Base-by-base conservation (phyloP, 2,113 vertebrate species). In the Perca schrenkii region DNA sequence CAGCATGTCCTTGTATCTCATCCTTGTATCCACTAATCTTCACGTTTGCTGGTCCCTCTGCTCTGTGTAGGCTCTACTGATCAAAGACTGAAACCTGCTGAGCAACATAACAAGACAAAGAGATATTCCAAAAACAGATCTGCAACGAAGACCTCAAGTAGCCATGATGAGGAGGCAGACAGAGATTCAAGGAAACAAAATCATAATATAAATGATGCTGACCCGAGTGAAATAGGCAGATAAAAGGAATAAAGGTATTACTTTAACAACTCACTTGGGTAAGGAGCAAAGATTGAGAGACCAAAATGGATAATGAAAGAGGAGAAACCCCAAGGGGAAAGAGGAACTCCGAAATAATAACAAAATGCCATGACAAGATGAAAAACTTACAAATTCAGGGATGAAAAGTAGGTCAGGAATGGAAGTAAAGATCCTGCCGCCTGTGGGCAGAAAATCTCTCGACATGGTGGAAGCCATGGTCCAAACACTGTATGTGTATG, bases 351-450 rank as follows among this genome's bases (percentile, higher is more conserved):
- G 0, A 34, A 34, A 19, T 25, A 40, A 50, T 6, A 68, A 22
- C 0, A 19, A 34, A 17, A 21, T 3, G 6, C 57, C 4, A 74
- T 10, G 8, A 40, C 40, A 10, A 40, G 8, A 36, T 34, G 7
- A 53, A 67, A 64, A 46, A 96, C 95, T 96, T 82, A 95, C 94
- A 90, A 94, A 94, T 73, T 96, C 95, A 0, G 94, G 94, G 60
- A 96, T 80, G 91, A 95, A 96, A 84, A 95, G 90, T 13, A 94
- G 0, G n/a, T 96, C 94, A 8, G 95, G 94, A 54, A 95, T 5
- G 47, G 82, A 83, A 84, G 84, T 90, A 85, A 95, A 95, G 73
- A 95, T 92, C 49, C 66, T 70, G 81, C 86, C 2, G 12, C 95
- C 95, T 11, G 73, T 90, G 1, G 94, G 94, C 76, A 95, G 71